phyloP scores from a whole-genome alignment of 2,113 vertebrate genomes.

The Arvicanthis niloticus region DNA sequence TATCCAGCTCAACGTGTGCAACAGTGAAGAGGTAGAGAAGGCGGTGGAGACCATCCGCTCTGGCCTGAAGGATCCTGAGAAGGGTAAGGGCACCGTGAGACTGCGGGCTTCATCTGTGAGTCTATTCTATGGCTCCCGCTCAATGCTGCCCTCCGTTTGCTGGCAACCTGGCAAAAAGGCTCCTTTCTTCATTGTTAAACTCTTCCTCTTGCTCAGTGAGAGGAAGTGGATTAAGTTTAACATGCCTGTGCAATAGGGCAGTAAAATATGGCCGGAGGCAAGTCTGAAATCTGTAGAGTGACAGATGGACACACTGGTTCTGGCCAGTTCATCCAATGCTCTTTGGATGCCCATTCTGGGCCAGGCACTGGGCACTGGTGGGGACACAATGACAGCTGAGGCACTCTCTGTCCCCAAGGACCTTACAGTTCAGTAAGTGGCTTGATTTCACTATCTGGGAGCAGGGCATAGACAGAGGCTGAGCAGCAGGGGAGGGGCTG shows the following conservation, averaged over 20 bases:
- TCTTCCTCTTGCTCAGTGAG: background rate
- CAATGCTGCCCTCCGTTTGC: background rate
- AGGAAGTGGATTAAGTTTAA: background rate
- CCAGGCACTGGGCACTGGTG: background rate
- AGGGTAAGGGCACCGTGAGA: slow-evolving; percentile 71
- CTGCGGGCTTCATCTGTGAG: accelerated
- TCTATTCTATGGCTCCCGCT: background rate
- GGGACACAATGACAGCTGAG: background rate
- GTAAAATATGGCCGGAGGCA: background rate
- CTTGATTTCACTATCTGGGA: background rate
- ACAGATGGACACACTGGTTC: background rate
- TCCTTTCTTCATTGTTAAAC: background rate
- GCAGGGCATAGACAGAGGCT: background rate
- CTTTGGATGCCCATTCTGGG: background rate
- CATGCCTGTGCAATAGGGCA: background rate
- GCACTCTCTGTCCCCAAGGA: background rate
- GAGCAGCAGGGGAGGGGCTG: background rate
- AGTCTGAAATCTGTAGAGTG: background rate
- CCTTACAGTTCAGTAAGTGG: background rate
- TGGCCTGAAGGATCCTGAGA: slow-evolving; percentile 85
- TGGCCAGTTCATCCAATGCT: background rate
- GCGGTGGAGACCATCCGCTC: slow-evolving; percentile 80
- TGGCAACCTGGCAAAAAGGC: background rate
- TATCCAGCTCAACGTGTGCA: slow-evolving; percentile 88
- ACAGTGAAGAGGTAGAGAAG: slow-evolving; percentile 85